Base-by-base conservation (phyloP, 2,888 invertebrate species). In the Andrena dorsata region DNA sequence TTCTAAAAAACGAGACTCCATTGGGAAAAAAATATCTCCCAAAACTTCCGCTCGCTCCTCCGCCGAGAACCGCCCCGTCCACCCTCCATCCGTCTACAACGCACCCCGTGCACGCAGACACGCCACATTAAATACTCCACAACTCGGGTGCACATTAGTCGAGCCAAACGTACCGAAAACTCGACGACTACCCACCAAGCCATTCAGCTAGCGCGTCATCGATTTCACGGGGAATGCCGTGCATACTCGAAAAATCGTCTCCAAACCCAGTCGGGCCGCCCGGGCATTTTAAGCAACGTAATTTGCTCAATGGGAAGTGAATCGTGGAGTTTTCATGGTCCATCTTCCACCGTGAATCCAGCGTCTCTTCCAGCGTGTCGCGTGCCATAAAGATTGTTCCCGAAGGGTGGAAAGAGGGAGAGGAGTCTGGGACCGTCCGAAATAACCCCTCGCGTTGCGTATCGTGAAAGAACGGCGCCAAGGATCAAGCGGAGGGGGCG, bases 311-410 rank as follows among this genome's bases (percentile, higher is more conserved):
- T 79, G 88, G 81, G 72, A 84, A 85, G 85, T 79, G 85, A 88
- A 85, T 87, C 84, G 83, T 82, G 79, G 73, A 70, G 56, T 83
- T 88, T 88, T 89, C 87, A 89, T 77, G 89, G 86, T 88, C 79
- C 76, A 87, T 87, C 86, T 80, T 87, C 68, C 82, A 74, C 82
- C 81, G 71, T 78, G 82, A 81, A 88, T 88, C 77, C 47, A 56
- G 66, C 47, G 68, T 71, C 60, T 64, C 64, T 28, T 49, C 72
- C 23, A 26, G 56, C 47, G 41, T 58, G 72, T 80, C 76, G 80
- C 61, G 60, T 76, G 66, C 68, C 80, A 80, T 88, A 82, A 88
- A 88, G 86, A 85, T 87, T 69, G 83, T 81, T 41, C 30, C 41
- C 60, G 47, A 26, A 47, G 35, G 16, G 49, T 49, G 10, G 20